These are phyloP conservation scores for Phaethornis superciliosus DNA, from an alignment of 2,113 vertebrate species.

Conservation along the genomic window DNA sequence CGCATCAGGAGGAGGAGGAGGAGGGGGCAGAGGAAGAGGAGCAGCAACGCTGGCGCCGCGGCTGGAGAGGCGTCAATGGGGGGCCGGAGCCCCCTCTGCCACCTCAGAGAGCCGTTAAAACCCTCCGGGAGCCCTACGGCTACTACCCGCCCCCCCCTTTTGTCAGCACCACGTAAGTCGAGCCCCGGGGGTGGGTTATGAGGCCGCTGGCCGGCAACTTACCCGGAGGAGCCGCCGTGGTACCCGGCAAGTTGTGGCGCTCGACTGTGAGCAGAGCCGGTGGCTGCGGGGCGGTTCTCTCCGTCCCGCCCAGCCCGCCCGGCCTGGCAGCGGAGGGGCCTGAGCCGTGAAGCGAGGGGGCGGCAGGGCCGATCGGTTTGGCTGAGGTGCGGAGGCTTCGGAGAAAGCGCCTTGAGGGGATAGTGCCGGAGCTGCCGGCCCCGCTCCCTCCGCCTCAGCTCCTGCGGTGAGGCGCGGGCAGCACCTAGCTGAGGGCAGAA, in stretches of 20 bases:
- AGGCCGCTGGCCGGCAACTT: neutral
- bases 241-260: neutral
- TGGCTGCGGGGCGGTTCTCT: neutral
- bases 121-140: constrained; percentile 57
- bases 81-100: constrained; percentile 67
- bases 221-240: neutral
- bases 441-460: neutral
- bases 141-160: constrained; percentile 56
- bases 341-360: no score
- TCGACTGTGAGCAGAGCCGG: no score
- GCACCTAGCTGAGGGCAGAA: neutral
- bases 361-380: no score
- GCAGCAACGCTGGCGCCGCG: constrained; percentile 67
- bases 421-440: neutral
- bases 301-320: neutral
- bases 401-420: neutral
- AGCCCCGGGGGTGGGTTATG: neutral
- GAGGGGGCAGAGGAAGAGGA: constrained; percentile 67
- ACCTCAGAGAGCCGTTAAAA: constrained; percentile 32
- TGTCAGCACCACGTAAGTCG: constrained; percentile 70
- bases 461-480: neutral
- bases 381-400: neutral
- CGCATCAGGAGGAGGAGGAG: constrained; percentile 40
- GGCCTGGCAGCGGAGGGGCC: no score
- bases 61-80: constrained; percentile 79